These are phyloP conservation scores for Prolemur simus DNA, from an alignment of 2,113 vertebrate species.

Conservation along the genomic window DNA sequence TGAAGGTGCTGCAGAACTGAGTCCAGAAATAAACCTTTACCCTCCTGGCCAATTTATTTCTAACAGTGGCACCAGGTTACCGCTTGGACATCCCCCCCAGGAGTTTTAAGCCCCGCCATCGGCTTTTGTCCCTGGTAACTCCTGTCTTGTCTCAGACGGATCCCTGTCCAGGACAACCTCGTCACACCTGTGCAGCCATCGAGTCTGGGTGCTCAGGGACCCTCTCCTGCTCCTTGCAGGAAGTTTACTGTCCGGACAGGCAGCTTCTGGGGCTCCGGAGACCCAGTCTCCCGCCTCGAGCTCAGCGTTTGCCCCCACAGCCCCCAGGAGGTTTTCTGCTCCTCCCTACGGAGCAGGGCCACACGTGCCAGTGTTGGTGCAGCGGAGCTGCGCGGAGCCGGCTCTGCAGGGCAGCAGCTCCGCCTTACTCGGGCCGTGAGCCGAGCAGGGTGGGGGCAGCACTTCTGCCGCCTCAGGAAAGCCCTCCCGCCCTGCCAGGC, in stretches of 20 bases:
- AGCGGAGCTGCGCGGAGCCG: background rate
- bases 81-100: background rate
- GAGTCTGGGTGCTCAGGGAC: rapidly evolving
- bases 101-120: background rate
- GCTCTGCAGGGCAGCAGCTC: background rate
- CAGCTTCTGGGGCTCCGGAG: background rate
- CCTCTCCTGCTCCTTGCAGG: background rate
- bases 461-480: background rate
- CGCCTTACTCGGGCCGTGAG: background rate
- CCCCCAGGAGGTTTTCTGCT: rapidly evolving
- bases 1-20: background rate
- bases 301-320: background rate
- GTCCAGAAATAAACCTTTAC: background rate
- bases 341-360: no score
- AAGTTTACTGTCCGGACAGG: background rate
- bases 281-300: background rate
- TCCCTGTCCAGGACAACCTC: rapidly evolving
- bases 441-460: background rate
- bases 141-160: rapidly evolving
- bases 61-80: background rate
- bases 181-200: background rate
- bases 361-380: rapidly evolving
- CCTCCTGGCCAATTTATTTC: background rate
- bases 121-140: background rate
- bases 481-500: background rate